Base-by-base conservation (phyloP, 2,888 invertebrate genomes). In the Aphidius colemani region DNA sequence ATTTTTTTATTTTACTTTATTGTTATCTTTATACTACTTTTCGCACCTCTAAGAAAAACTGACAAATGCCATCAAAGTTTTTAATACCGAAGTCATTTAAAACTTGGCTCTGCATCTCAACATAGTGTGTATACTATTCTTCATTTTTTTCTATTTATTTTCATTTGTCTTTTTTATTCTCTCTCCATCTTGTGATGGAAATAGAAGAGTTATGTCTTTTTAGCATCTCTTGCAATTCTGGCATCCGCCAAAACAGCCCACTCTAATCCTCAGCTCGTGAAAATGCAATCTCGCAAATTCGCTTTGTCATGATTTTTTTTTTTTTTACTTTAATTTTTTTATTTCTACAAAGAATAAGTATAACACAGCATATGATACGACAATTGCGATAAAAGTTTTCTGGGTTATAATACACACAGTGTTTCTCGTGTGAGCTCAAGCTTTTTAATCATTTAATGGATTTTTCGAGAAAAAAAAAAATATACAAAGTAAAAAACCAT, bases 71-170 rank as follows among this genome's bases (percentile, higher is more conserved):
- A 78, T 78, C 77, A 78, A 78, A 78, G 75, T 78, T 78, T 70
- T 78, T 78, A 78, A 78, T 78, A 72, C 78, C 75, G 68, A 76
- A 78, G 78, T 78, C 76, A 78, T 78, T 77, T 78, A 75, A 77
- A 78, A 77, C 71, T 77, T 76, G 67, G 70, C 61, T 46, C 61
- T 48, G 61, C 44, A 63, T 61, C 53, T 56, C 53, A 11, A 46
- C 59, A 43, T 43, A 39, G 43, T 40, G 41, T 45, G 62, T 60
- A 59, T 59, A 50, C 53, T 59, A 61, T 65, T 62, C 66, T 61
- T 63, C 59, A 55, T 53, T 43, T 55, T 64, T 60, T 53, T 66
- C 58, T 51, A 50, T 45, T 64, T 66, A 50, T 59, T 30, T 55
- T 48, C 39, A 57, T 57, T 67, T 57, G 48, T 53, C 18, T 63